Evolutionary conservation across 2,888 invertebrate species (phyloP).

Genomic region (Amorpha juglandis): DNA sequence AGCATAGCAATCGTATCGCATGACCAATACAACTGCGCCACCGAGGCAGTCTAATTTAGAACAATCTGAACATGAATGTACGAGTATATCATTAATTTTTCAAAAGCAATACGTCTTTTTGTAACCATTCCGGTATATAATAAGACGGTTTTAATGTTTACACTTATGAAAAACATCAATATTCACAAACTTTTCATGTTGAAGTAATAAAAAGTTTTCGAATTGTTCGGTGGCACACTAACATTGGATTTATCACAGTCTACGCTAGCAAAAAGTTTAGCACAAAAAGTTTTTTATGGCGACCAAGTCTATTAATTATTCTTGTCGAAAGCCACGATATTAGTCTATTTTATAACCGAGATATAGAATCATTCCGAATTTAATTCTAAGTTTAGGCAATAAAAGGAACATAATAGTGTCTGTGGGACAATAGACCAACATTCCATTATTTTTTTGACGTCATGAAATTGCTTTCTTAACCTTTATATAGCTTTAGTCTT

Average conservation of each 20-base stretch:
- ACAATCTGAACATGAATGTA: no score
- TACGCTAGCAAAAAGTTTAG: conserved; percentile 14
- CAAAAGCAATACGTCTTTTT: not conserved
- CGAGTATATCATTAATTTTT: no score
- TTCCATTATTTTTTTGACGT: conserved; percentile 22
- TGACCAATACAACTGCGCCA: no score
- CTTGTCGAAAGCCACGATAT: conserved; percentile 16
- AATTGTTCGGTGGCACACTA: conserved; percentile 8
- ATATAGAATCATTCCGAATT: conserved; percentile 27
- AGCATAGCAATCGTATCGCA: no score
- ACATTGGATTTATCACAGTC: conserved; percentile 14
- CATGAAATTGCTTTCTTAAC: not conserved
- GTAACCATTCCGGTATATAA: not conserved
- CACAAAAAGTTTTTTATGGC: conserved; percentile 17
- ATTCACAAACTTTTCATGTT: conserved; percentile 1
- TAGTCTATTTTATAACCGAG: conserved; percentile 23
- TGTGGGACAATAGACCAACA: conserved; percentile 28
- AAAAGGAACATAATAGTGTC: conserved; percentile 35
- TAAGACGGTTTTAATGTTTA: not conserved
- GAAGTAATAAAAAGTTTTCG: conserved; percentile 21
- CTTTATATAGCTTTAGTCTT: no score
- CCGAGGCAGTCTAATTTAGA: no score
- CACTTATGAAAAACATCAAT: not conserved
- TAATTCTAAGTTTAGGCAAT: conserved; percentile 36
- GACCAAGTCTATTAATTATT: conserved; percentile 24